Evolutionary conservation across 35 echinoderm and acorn worm species (phyloP), one percentile per base, ranked within the genome.

Genomic region (Anneissia japonica): DNA sequence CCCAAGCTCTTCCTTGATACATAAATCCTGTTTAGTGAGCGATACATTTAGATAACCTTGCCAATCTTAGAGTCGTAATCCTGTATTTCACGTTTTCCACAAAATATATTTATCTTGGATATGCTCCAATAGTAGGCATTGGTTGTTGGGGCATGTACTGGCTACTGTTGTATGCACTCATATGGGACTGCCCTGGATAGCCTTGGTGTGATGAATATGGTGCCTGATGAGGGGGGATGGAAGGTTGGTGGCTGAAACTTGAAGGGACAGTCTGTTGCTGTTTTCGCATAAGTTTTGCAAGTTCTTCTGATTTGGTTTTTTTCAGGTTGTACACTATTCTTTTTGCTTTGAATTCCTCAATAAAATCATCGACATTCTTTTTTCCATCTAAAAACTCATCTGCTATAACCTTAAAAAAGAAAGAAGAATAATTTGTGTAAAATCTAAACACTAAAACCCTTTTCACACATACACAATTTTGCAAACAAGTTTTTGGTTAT

Each of bases 271-370:
- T 37, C 35, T 39, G 79, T 40, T 40, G 35, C 11, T 14, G 29
- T n/a, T 64, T 84, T 31, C 45, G 13, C 0, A 93, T 36, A 0
- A 97, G 74, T 80, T 98, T 92, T 37, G 56, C 74, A 92, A 98
- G 93, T 85, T 98, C 91, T 45, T 98, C 95, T 0, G 95, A 82
- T 83, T 98, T 93, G 40, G 93, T 98, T 35, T 89, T 93, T 36
- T 86, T 38, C 16, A 94, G 12, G 37, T 98, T 92, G 19, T 92
- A 92, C 74, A 77, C 72, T 34, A 74, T 83, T 26, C 95, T 78
- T 82, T 72, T 81, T 9, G 73, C 46, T 56, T 81, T 82, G 76
- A 93, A 98, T 79, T 93, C 74, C 78, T 98, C 90, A 13, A 98
- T 38, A 75, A 98, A 98, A 26, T 91, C 83, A 19, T 91, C 81